These are phyloP conservation scores for Centropus bengalensis DNA, from an alignment of 2,113 vertebrate species.

Conservation along the genomic window DNA sequence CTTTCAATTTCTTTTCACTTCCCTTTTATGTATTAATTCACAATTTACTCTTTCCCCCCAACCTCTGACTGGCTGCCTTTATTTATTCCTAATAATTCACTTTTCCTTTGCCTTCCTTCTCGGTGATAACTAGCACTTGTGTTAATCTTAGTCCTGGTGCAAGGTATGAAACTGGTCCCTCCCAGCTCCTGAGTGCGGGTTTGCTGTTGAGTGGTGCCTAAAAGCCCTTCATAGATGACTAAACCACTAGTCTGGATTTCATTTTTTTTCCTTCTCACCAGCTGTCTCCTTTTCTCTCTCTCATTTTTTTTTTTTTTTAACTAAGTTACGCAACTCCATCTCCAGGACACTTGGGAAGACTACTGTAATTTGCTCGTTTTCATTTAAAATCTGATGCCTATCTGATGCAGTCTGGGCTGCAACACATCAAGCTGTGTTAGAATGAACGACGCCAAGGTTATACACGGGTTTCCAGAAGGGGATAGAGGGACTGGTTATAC, in stretches of 20 bases:
- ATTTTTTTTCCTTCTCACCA: not conserved
- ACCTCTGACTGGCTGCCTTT: not conserved
- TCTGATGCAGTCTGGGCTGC: not conserved
- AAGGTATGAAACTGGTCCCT: rapidly evolving
- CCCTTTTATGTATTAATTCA: not conserved
- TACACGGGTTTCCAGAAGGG: not conserved
- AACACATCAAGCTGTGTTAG: not conserved
- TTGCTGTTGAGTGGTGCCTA: not conserved
- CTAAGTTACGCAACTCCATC: not conserved
- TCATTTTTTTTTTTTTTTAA: not conserved
- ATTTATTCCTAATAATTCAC: not conserved
- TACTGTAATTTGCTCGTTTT: not conserved
- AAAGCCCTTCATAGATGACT: not conserved
- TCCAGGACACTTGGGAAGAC: not conserved
- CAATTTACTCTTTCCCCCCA: not conserved
- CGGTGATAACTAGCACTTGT: not conserved
- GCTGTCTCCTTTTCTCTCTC: not conserved
- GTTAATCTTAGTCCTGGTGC: not conserved
- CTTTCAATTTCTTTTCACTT: not conserved
- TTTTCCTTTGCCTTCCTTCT: not conserved
- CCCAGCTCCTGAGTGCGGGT: not conserved
- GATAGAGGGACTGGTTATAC: not conserved
- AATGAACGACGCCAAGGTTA: not conserved
- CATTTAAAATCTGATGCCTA: not conserved
- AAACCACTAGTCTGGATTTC: not conserved